Evolutionary conservation across 2,888 invertebrate genomes (phyloP), one percentile per base, ranked within the genome.

Genomic region (Gari tellinella): DNA sequence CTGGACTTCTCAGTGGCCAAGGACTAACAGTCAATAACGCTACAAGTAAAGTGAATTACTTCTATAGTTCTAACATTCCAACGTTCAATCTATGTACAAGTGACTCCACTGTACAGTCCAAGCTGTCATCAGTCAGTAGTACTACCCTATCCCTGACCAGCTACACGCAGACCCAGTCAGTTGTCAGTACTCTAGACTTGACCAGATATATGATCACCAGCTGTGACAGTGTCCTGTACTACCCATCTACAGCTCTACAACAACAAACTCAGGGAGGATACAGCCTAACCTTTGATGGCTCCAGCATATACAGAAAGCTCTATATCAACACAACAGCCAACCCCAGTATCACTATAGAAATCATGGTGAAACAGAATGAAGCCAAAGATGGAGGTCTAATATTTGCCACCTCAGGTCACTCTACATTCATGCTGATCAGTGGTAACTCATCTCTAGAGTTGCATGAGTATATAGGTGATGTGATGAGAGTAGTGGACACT

Each of bases 181-280:
- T 48, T 2, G 57, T 74, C 19, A 57, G 49, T n/a, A 46, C 45
- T 3, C 51, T 81, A 31, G 65, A 80, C 37, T 31, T 69, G 12
- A 55, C 74, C 12, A 61, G 68, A 61, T 82, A 74, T 49, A 31
- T 51, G n/a, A 73, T 81, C 1, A 19, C 55, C 26, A 21, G 55
- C 2, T 84, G 84, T 70, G 80, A 86, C 23, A 72, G 61, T 17
- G 73, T 83, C 40, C 75, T 86, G 15, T 65, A 72, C 58, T 84
- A 77, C 56, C 83, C 83, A 19, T 63, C 46, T 21, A 37, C 53
- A 2, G 58, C 69, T 7, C 58, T 81, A 46, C 53, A 65, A 25
- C 43, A 46, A 4, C 85, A 84, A 40, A 70, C 58, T 19, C 75
- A 67, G 43, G 83, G 83, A 23, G 86, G 86, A 41, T 84, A 77